phyloP scores from a whole-genome alignment of 92 coral and sea anemone genomes.

The Epizoanthus scotinus region DNA sequence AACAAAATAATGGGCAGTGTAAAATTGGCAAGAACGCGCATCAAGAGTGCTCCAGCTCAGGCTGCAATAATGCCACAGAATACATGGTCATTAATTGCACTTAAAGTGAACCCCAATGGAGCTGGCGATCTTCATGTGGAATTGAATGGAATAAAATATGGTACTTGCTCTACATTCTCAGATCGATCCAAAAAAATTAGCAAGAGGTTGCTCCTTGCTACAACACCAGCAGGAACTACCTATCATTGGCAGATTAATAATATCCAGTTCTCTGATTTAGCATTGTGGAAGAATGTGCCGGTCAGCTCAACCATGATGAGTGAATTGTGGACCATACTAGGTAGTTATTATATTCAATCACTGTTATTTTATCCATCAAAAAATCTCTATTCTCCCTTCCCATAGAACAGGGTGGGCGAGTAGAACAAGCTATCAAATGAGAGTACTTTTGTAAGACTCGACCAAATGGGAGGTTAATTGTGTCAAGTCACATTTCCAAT shows the following conservation, averaged over 20 bases:
- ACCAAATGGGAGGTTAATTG: no score
- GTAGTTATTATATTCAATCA: conserved; percentile 2
- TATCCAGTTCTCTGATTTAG: conserved; percentile 15
- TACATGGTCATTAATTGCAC: neutral
- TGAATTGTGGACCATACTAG: neutral
- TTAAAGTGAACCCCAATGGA: neutral
- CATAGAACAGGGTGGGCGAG: no score
- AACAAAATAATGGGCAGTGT: neutral
- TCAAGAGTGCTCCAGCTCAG: neutral
- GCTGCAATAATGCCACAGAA: neutral
- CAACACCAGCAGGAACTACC: neutral
- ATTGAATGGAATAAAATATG: neutral
- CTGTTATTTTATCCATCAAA: neutral
- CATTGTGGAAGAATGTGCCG: conserved; percentile 9
- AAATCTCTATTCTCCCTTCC: no score
- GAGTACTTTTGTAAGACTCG: no score
- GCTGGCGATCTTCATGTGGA: neutral
- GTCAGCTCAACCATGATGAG: neutral
- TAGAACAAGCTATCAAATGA: no score
- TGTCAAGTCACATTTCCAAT: no score
- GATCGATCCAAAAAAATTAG: no score
- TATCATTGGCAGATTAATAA: neutral
- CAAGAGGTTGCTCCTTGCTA: neutral
- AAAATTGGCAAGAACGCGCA: neutral
- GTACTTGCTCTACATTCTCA: neutral